phyloP scores from a whole-genome alignment of 2,797 vertebrate species.

The Yasuhikotakia modesta region DNA sequence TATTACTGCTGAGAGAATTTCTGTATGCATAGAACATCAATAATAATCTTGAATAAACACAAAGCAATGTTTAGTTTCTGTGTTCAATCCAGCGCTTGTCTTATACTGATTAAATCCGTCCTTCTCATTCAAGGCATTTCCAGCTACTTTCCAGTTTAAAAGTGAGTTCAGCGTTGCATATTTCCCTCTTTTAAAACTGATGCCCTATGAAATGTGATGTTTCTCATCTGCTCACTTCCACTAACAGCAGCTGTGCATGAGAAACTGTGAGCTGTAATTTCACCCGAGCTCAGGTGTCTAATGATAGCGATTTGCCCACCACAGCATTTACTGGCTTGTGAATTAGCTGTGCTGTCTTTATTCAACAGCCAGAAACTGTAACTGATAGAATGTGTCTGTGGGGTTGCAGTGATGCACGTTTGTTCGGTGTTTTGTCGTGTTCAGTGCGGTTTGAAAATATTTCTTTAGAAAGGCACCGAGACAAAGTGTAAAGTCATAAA shows the following conservation, averaged over 20 bases:
- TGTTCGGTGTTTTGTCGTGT: not conserved
- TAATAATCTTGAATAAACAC: slow-evolving; percentile 7
- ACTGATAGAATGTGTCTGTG: not conserved
- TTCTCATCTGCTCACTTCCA: slow-evolving; percentile 7
- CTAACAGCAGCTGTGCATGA: slow-evolving; percentile 23
- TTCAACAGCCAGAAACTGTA: slow-evolving; percentile 23
- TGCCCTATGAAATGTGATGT: slow-evolving; percentile 9
- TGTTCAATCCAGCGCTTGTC: not conserved
- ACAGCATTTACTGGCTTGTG: slow-evolving; percentile 26
- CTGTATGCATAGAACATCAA: not conserved
- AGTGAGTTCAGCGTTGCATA: not conserved
- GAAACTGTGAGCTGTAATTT: slow-evolving; percentile 37
- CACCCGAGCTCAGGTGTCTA: slow-evolving; percentile 32
- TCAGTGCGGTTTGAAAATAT: not conserved
- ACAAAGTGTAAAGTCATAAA: slow-evolving; percentile 2
- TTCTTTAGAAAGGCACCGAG: not conserved
- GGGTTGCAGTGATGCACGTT: not conserved
- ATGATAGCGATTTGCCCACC: slow-evolving; percentile 26
- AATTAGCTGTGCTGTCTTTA: slow-evolving; percentile 6
- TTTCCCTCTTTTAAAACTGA: not conserved
- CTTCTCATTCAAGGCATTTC: slow-evolving; percentile 9
- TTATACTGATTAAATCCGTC: not conserved
- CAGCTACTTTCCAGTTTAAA: not conserved
- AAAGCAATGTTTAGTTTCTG: not conserved
- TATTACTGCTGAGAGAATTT: not conserved